Percentiles rank a stretch among this genome's conserved stretches.
These are phyloP conservation scores for Cynaeus angustus DNA, from an alignment of 2,888 invertebrate genomes.

Conservation along the genomic window DNA sequence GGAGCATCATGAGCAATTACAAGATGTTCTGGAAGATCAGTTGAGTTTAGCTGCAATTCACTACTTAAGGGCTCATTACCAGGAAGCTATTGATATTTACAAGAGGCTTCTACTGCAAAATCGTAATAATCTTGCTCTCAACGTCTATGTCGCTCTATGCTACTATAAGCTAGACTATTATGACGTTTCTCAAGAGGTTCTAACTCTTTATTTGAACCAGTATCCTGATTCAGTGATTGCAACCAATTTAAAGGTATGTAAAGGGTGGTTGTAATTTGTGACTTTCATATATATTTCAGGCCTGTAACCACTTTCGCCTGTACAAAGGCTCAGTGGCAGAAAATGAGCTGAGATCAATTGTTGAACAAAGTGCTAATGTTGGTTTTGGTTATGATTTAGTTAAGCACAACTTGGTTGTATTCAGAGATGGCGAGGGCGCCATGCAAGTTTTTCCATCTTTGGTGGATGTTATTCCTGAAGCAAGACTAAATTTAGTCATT, in stretches of 20 bases:
- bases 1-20: constrained; percentile 87
- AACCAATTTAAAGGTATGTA: constrained; percentile 87
- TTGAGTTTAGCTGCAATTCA: constrained; percentile 96
- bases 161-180: constrained; percentile 99
- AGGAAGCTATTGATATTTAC: constrained; percentile 99
- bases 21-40: constrained; percentile 95
- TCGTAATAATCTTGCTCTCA: constrained; percentile 92
- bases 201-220: constrained; percentile 92
- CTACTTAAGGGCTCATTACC: constrained; percentile 96
- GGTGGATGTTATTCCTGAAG: constrained; percentile 97
- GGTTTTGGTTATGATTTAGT: constrained; percentile 93
- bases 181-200: constrained; percentile 98
- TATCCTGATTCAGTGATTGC: constrained; percentile 96
- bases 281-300: constrained; percentile 68
- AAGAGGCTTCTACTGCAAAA: constrained; percentile 93
- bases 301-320: constrained; percentile 87
- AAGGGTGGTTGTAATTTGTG: background rate
- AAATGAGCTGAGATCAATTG: constrained; percentile 87
- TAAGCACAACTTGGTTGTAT: constrained; percentile 96
- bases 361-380: constrained; percentile 81
- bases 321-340: constrained; percentile 97
- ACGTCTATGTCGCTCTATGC: constrained; percentile 97
- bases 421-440: constrained; percentile 94
- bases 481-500: constrained; percentile 95
- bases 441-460: constrained; percentile 91